A percentile compares a stretch with the other conserved stretches of the same genome.
These are phyloP conservation scores for Sebastes wilsoni DNA, from an alignment of 2,797 vertebrate species.

Conservation along the genomic window DNA sequence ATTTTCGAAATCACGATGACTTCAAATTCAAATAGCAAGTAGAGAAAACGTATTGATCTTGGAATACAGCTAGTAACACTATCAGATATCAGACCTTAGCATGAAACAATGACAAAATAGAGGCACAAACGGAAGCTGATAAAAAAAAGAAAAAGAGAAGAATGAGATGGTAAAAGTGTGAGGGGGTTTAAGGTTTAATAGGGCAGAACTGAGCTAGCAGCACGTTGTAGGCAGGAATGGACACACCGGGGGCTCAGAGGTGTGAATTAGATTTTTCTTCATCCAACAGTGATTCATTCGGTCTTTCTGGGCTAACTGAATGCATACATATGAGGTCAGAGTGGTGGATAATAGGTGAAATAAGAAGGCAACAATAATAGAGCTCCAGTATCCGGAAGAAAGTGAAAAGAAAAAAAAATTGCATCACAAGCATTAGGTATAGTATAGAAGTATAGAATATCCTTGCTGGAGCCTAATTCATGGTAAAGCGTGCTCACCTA, in stretches of 20 bases:
- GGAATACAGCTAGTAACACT: not conserved
- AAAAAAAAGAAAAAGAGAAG: not conserved
- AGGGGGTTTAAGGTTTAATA: not conserved
- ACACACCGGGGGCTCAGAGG: not conserved
- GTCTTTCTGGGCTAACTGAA: constrained; percentile 15
- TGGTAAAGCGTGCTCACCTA: not conserved
- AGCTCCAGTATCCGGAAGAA: not conserved
- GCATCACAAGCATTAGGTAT: not conserved
- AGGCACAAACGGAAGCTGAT: not conserved
- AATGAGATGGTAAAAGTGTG: not conserved
- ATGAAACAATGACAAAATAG: not conserved
- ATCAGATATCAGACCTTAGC: not conserved
- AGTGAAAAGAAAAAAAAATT: constrained; percentile 15
- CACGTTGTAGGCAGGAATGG: not conserved
- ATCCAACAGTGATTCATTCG: constrained; percentile 15
- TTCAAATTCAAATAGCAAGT: not conserved
- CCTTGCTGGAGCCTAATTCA: not conserved
- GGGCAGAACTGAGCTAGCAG: not conserved
- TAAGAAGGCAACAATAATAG: constrained; percentile 16
- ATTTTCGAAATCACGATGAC: not conserved
- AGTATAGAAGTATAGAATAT: not conserved
- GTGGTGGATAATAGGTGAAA: constrained; percentile 12
- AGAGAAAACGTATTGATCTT: not conserved
- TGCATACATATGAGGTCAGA: constrained; percentile 10
- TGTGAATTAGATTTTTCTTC: constrained; percentile 5